These are phyloP conservation scores for Callyntrura sp. DNA, from an alignment of 2,888 invertebrate species.

Conservation along the genomic window DNA sequence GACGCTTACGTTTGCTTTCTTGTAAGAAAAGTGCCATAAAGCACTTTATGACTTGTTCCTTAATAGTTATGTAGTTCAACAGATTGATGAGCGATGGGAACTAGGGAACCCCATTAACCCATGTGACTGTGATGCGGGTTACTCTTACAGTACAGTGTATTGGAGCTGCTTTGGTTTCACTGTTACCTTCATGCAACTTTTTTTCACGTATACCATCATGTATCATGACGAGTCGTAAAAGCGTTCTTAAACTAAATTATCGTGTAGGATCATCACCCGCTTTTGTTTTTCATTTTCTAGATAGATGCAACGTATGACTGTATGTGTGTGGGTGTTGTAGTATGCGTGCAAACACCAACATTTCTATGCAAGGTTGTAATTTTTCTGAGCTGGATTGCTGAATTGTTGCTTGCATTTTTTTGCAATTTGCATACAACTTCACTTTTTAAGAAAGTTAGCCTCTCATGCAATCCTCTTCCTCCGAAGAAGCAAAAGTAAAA, in stretches of 20 bases:
- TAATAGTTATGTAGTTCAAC: conserved; percentile 80
- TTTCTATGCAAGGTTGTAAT: neutral
- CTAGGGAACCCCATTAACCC: conserved; percentile 81
- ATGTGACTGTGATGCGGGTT: conserved; percentile 31
- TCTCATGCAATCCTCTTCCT: conserved; percentile 72
- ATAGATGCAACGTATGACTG: neutral
- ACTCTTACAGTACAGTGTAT: neutral
- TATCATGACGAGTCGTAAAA: neutral
- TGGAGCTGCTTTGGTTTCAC: neutral
- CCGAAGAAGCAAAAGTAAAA: conserved; percentile 72
- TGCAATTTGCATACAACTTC: conserved; percentile 45
- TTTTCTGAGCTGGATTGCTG: conserved; percentile 53
- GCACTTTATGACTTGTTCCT: neutral
- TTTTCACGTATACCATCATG: neutral
- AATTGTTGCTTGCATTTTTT: conserved; percentile 3
- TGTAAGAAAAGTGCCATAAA: neutral
- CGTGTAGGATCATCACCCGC: conserved; percentile 25
- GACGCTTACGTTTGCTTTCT: neutral
- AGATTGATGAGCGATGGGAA: conserved; percentile 77
- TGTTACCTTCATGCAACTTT: conserved; percentile 20
- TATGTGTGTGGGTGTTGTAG: neutral
- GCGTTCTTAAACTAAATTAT: conserved; percentile 21
- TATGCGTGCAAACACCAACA: too few species aligned
- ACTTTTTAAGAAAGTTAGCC: conserved; percentile 20
- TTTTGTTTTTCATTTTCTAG: conserved; percentile 60